Evolutionary conservation across 2,888 invertebrate species (phyloP), one percentile per base, ranked within the genome.

Genomic region (Synanthedon tipuliformis): DNA sequence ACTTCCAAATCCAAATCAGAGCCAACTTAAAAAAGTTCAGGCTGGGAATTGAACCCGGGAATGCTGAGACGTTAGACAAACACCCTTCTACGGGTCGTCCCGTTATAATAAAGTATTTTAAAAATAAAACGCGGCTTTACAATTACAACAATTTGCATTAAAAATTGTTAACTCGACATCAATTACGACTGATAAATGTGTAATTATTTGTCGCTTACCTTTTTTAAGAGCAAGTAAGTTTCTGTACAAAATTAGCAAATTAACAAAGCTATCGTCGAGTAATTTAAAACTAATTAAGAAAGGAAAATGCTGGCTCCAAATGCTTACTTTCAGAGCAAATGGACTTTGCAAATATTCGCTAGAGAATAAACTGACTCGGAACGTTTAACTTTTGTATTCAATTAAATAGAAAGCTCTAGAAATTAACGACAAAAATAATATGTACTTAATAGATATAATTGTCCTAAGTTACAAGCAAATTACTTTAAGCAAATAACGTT

Each of bases 271-370:
- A 81, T 81, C 78, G 75, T 75, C 77, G 76, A 75, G 78, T 79
- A 83, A 85, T 85, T 84, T 78, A 78, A 81, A 84, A 82, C 82
- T 83, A 83, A 86, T 85, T 85, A 84, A 73, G 72, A 76, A 81
- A 80, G 78, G 83, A 81, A 80, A 84, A 79, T 71, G 80, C 73
- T 75, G 71, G 72, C 73, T 73, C 68, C 68, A 69, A 80, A 81
- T 79, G 77, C 75, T 81, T 79, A 78, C 76, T 80, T 76, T 71
- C 75, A 66, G 68, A 74, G 76, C 72, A 83, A 85, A 84, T 81
- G 78, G 75, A 81, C 79, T 80, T 78, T 68, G 71, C 76, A 80
- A 81, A 84, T 78, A 81, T 81, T 80, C 75, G 64, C 67, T 61
- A 58, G 69, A 68, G 78, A 72, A 75, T 75, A 73, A 78, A 82